Evolutionary conservation across 2,113 vertebrate species (phyloP).

Genomic region (Misgurnus anguillicaudatus): DNA sequence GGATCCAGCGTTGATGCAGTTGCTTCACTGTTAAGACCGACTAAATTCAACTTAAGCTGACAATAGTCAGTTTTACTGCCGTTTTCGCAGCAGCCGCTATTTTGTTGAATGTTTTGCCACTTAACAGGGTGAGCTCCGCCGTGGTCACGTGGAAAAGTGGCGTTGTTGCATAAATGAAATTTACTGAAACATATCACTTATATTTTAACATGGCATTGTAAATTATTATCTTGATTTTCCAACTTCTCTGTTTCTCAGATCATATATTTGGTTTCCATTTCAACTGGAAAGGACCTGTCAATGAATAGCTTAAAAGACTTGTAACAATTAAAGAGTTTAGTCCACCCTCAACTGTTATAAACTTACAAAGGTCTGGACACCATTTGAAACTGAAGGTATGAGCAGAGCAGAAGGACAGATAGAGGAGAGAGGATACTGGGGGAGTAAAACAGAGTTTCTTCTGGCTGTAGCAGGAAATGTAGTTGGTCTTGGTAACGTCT

Average conservation of each 20-base stretch:
- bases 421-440: constrained; percentile 74
- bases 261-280: neutral
- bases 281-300: neutral
- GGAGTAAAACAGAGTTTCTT: constrained; percentile 69
- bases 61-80: no score
- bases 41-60: no score
- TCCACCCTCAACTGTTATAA: neutral
- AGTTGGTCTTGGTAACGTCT: constrained; percentile 75
- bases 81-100: no score
- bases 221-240: no score
- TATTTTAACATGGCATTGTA: no score
- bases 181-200: no score
- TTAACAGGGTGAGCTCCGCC: no score
- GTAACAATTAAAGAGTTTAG: neutral
- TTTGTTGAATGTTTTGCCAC: no score
- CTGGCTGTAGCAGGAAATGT: constrained; percentile 73
- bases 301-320: constrained; percentile 5
- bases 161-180: no score
- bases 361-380: neutral
- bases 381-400: constrained; percentile 13
- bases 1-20: no score
- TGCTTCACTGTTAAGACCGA: no score
- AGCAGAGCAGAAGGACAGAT: neutral
- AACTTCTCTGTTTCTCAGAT: neutral
- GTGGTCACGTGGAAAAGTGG: no score